phyloP scores from a whole-genome alignment of 2,888 invertebrate species.

The Heliconius aoede region DNA sequence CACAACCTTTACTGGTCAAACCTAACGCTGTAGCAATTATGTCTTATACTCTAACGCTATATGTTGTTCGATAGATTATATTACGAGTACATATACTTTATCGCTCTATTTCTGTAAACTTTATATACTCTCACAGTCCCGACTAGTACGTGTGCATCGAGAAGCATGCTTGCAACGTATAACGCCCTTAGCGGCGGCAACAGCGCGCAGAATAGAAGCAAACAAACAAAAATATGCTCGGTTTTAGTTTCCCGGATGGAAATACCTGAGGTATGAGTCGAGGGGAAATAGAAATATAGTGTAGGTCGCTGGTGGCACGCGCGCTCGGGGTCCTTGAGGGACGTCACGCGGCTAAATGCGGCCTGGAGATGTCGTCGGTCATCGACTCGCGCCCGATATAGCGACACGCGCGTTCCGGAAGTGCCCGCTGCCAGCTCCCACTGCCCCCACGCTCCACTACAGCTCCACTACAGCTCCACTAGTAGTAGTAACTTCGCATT shows the following conservation, averaged over 20 bases:
- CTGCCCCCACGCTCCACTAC: neutral
- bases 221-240: constrained; percentile 19
- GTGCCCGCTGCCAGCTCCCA: constrained; percentile 31
- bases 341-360: constrained; percentile 42
- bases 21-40: neutral
- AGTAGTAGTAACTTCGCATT: constrained; percentile 8
- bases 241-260: constrained; percentile 18
- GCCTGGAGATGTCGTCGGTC: constrained; percentile 53
- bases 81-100: neutral
- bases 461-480: constrained; percentile 10
- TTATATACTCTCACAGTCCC: neutral
- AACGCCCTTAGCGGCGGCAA: neutral
- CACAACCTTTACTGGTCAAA: neutral
- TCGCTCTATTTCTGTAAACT: neutral
- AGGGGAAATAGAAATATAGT: constrained; percentile 24
- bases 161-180: neutral
- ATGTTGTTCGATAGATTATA: neutral
- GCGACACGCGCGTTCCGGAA: constrained; percentile 45
- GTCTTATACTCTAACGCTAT: neutral
- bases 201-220: constrained; percentile 3
- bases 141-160: neutral
- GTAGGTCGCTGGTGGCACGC: constrained; percentile 14
- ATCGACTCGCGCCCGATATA: constrained; percentile 53
- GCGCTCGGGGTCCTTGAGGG: constrained; percentile 37
- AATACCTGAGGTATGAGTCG: constrained; percentile 35